Evolutionary conservation across 2,113 vertebrate species (phyloP), one percentile per base, ranked within the genome.

Genomic region (Caranx melampygus): DNA sequence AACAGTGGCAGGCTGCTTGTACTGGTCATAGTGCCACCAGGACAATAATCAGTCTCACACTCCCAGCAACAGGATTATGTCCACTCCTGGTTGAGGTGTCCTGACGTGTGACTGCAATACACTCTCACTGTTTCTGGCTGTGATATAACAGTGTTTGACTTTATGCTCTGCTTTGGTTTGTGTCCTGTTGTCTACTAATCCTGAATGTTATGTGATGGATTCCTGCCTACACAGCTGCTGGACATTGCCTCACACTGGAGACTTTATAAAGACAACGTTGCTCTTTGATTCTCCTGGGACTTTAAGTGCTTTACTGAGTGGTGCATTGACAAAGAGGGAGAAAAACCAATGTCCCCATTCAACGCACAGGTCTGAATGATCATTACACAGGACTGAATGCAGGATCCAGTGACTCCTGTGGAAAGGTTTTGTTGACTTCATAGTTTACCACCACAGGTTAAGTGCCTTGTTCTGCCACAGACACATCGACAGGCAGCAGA

Each of bases 401-500:
- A 34, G 5, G 54, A n/a, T 62, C 18, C 35, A 60, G 10, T 1
- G 21, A 47, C 20, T 40, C 47, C 14, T 3, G 31, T 45, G 37
- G 37, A 26, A 66, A 70, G 54, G 55, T 52, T 82, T 11, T 59
- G 57, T 69, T 70, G 72, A 51, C 63, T 79, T 71, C 20, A 49
- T 18, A 10, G 35, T 62, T 40, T 42, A 64, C 51, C 2, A 2
- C 34, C 3, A 9, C 21, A n/a, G 65, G 69, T 83, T 75, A 61
- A 86, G 74, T 79, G 79, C 37, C 47, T 79, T 37, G 11, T 77
- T 63, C n/a, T 52, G 52, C 4, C 3, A 54, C 72, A 35, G 61
- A 40, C 54, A 18, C 69, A 51, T 31, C 11, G 26, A 72, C 60
- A 60, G 62, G 44, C 40, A 16, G 55, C 1, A 55, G 37, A 79